Evolutionary conservation across 2,888 invertebrate genomes (phyloP), one percentile per base, ranked within the genome.

Genomic region (Parascotia fuliginaria): DNA sequence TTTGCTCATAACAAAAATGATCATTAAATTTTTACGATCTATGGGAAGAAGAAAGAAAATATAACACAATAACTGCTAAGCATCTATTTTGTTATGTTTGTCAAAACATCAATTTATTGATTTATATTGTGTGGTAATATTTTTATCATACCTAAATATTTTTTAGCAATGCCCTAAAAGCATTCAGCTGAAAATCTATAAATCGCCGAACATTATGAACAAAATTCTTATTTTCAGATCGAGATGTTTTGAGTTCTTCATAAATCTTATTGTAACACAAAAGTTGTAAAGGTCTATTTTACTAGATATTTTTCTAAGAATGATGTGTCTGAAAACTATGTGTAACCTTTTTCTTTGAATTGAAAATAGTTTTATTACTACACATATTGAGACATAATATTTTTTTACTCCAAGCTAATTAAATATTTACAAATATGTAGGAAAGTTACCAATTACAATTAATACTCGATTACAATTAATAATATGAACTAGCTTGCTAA

Each of bases 21-120:
- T 19, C 39, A 42, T 47, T 48, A 44, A 47, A 47, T 16, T 55
- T 60, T 60, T 56, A 60, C 47, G 47, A 16, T 40, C 51, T 60
- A 31, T 45, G 47, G 31, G 38, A 32, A 38, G 45, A 54, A 42
- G 29, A 39, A 44, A 61, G 34, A 33, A 60, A 44, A 58, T 56
- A 60, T 38, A 41, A 22, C 37, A 12, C 42, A 40, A 57, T 50
- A 62, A 60, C 52, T 40, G 45, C 12, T 5, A 3, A 51, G 48
- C 24, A 40, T 28, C 47, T 33, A 24, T 42, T 36, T 45, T 55
- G 48, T 48, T 40, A 42, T 58, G 50, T 45, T 55, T 42, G 40
- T 50, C 44, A 48, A 50, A 48, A 55, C 37, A 48, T 42, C 13
- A 53, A 56, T 52, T 47, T 60, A 51, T 34, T 15, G 40, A 43